Evolutionary conservation across 1,140 invertebrate genomes (phyloP), one percentile per base, ranked within the genome.

Genomic region (Paralvinella palmiformis): DNA sequence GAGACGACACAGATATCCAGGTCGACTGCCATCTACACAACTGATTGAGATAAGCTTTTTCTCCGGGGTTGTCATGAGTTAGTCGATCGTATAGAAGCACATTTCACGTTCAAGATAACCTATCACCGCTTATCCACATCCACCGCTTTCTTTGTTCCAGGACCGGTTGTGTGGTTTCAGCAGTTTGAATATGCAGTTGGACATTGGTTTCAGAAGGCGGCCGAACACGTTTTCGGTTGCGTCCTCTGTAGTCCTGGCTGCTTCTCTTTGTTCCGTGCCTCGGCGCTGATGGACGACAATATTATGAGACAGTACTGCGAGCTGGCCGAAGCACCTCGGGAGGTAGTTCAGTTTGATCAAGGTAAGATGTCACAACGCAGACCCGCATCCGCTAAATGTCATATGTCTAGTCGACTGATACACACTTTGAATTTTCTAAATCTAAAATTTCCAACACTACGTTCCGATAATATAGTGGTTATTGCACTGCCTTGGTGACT

Each of bases 331-430:
- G 71, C 77, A 57, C 74, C 78, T 17, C 66, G 69, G 4, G 72
- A 79, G 29, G 73, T 75, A 59, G 69, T 79, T 0, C 76, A 79
- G 66, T 79, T 72, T 61, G 78, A 79, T 65, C 78, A 79, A 69
- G 78, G 76, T 77, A 48, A 20, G 62, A 66, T 69, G n/a, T n/a
- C n/a, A n/a, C n/a, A n/a, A n/a, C n/a, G n/a, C n/a, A n/a, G n/a
- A n/a, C n/a, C n/a, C n/a, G n/a, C 92, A 96, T 4, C 96, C 96
- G 92, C 24, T 53, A 24, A 17, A 53, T 53, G 15, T n/a, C 37
- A 41, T n/a, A 41, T 13, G n/a, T 17, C 13, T 53, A 53, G 15
- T 17, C 24, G 13, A 53, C 13, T 13, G 13, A 53, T n/a, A 15
- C 13, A 24, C 0, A 24, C 24, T n/a, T 22, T 53, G 13, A 53